phyloP scores from a whole-genome alignment of 1,140 invertebrate species.

The Eupristina koningsbergeri region DNA sequence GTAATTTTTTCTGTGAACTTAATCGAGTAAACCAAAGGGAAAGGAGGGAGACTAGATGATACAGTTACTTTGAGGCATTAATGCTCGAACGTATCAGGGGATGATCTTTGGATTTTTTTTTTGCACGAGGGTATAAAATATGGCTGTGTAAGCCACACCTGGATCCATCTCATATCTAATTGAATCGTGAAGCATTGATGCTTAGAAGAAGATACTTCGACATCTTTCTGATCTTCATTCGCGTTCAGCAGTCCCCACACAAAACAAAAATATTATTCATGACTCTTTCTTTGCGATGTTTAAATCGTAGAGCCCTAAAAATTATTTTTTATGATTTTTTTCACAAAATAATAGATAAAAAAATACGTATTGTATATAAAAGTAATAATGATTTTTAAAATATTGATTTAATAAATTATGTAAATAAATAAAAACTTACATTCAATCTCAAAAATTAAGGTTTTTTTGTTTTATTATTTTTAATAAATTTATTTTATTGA shows the following conservation, averaged over 20 bases:
- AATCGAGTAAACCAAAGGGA: background rate
- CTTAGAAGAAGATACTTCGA: background rate
- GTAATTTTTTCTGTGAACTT: background rate
- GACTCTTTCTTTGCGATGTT: background rate
- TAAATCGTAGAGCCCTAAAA: no score
- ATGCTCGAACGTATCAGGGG: background rate
- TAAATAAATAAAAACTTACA: no score
- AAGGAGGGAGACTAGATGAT: background rate
- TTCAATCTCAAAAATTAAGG: no score
- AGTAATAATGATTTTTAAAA: no score
- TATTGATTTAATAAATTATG: no score
- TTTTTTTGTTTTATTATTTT: no score
- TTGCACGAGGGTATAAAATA: constrained; percentile 10
- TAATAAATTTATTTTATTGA: no score
- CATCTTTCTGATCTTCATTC: background rate
- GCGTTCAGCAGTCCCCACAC: background rate
- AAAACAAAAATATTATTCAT: constrained; percentile 28
- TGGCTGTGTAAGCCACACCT: constrained; percentile 29
- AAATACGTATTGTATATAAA: no score
- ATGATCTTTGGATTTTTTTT: constrained; percentile 39
- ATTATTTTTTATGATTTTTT: no score
- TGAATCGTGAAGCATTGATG: constrained; percentile 14
- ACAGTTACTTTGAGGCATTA: background rate
- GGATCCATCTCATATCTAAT: constrained; percentile 5
- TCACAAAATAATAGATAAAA: no score